Evolutionary conservation across 92 coral and sea anemone species (phyloP), one percentile per base, ranked within the genome.

Genomic region (Umimayanthus chanpuru): DNA sequence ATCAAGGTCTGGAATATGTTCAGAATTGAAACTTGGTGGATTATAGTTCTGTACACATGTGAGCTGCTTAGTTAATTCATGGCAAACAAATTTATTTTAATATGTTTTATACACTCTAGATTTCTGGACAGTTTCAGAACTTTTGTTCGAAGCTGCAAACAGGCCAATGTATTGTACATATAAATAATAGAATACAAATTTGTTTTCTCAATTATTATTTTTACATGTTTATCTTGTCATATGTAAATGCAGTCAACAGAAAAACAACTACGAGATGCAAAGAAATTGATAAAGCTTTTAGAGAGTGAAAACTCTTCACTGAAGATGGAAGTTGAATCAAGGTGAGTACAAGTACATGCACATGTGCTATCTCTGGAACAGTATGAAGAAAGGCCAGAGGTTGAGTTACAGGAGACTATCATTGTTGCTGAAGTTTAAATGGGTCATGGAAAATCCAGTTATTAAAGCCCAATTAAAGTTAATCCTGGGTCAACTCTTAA

Each of bases 281-380:
- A 90, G 68, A 97, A 95, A 91, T 85, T 97, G 77, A 90, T 97
- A 85, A 93, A 92, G 84, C 94, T 97, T 41, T 88, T 97, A 49
- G 99, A 97, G 89, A 94, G 91, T 89, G 99, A 97, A 79, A 97
- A 97, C 91, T 94, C 96, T 16, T 92, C 96, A 76, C 82, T 97
- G 81, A 97, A 97, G 88, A 78, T 96, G 92, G 99, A 97, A 88
- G 89, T 97, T n/a, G 92, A 95, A 85, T 84, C 94, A 78, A 97
- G 99, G 99, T 97, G 43, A 2, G 53, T 25, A 85, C 3, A 26
- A 44, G 50, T 71, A 26, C 26, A 70, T 80, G 36, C 2, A 49
- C 43, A 4, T 20, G 38, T n/a, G n/a, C n/a, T n/a, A n/a, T n/a
- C n/a, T n/a, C 14, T 9, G 9, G 75, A 58, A 49, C 38, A 80